Base-by-base conservation (phyloP, 2,888 invertebrate species). In the Seira musarum region DNA sequence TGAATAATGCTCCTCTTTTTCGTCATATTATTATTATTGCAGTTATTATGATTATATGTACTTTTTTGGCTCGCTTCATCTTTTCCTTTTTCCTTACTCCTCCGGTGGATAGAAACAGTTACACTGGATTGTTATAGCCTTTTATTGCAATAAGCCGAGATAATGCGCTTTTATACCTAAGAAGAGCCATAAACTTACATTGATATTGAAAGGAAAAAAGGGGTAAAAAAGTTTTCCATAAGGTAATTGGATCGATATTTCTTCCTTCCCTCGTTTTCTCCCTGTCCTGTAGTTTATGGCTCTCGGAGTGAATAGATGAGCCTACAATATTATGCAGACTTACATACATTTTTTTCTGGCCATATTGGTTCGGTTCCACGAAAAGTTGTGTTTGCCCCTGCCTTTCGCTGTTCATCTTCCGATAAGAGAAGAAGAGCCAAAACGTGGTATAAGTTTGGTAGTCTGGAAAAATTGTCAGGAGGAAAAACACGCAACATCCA, bases 171-270 rank as follows among this genome's bases (percentile, higher is more conserved):
- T 67, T 79, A 40, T 63, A 64, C 40, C 15, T 61, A 46, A 64
- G 63, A 21, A 57, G 57, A 10, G n/a, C 57, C 57, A 57, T 57
- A 57, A n/a, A 57, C 17, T 40, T 66, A 21, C 24, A 66, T 57
- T 57, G 57, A 57, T 57, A 65, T 71, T 64, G 60, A 70, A 63
- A 49, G 73, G 46, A 74, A 74, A 64, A 61, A 72, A 66, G 24
- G 40, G 22, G 64, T 24, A 40, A 40, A 74, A 76, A 71, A 78
- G 75, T 81, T 84, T 81, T 85, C 85, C 85, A 83, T 85, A 84
- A 85, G 83, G 85, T 85, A 85, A 85, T 85, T 85, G 85, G 84
- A 85, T 85, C 85, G 84, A 85, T 85, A 84, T 66, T 65, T 75
- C 40, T 67, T 80, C 63, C 73, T 66, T 60, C 64, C 49, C 61